A percentile compares a stretch with the other conserved stretches of the same genome.
Conservation (phyloP, 1,140 invertebrate genomes). For the Tetranychus cinnabarinus region DNA sequence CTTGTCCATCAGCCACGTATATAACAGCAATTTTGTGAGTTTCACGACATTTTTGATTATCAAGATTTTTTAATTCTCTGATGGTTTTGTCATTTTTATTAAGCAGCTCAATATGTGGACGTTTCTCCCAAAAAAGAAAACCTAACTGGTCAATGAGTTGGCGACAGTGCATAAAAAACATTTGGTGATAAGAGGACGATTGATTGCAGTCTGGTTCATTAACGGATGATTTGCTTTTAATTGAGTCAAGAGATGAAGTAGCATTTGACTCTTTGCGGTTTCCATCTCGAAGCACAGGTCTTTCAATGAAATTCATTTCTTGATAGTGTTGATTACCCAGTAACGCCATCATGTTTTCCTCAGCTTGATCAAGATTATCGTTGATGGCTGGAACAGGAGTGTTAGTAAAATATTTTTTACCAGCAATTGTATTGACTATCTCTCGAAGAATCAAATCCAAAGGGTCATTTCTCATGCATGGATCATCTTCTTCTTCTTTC, state of each 20-base stretch:
- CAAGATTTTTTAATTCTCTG: conserved; percentile 72
- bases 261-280: background rate
- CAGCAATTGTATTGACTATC: conserved; percentile 47
- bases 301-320: conserved; percentile 10
- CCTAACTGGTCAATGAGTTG: conserved; percentile 71
- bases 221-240: background rate
- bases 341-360: conserved; percentile 18
- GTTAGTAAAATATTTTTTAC: conserved; percentile 11
- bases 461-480: background rate
- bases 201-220: background rate
- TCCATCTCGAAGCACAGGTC: background rate
- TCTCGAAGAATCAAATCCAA: conserved; percentile 44
- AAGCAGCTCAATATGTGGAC: conserved; percentile 56
- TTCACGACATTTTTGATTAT: conserved; percentile 56
- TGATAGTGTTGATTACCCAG: conserved; percentile 16
- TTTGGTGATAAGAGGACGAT: background rate
- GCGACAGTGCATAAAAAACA: conserved; percentile 53
- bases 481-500: background rate
- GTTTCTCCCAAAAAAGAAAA: conserved; percentile 53
- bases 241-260: background rate
- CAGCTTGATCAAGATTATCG: conserved; percentile 17
- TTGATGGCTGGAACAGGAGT: conserved; percentile 18
- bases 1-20: conserved; percentile 80
- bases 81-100: conserved; percentile 71
- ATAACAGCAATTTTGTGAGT: conserved; percentile 98